These are phyloP conservation scores for Drosophila kuntzei DNA, from an alignment of 2,888 invertebrate genomes.

Conservation along the genomic window DNA sequence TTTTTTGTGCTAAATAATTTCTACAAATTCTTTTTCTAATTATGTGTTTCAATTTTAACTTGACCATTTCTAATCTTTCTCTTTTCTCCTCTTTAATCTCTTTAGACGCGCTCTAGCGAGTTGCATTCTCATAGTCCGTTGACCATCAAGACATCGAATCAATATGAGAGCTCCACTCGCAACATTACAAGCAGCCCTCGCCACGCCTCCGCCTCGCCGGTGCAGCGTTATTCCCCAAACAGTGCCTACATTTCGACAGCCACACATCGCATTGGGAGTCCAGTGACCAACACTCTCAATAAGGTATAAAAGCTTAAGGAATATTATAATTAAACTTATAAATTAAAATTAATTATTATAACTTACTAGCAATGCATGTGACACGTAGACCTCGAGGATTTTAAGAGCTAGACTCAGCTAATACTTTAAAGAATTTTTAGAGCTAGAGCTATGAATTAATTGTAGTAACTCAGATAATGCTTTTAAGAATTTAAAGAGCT, in stretches of 20 bases:
- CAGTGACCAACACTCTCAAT: conserved; percentile 73
- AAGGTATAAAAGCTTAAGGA: conserved; percentile 50
- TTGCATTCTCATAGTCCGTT: conserved; percentile 84
- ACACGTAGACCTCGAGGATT: no score
- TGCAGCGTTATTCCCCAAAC: conserved; percentile 86
- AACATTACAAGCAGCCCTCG: conserved; percentile 83
- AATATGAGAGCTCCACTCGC: conserved; percentile 82
- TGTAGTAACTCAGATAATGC: no score
- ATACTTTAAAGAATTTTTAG: no score
- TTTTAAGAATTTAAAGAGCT: no score
- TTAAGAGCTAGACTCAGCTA: no score
- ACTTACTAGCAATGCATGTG: no score
- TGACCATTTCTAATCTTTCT: neutral
- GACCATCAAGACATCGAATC: conserved; percentile 85
- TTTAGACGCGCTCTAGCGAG: conserved; percentile 84
- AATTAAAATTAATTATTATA: no score
- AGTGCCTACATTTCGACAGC: conserved; percentile 87
- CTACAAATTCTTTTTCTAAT: conserved; percentile 7
- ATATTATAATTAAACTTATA: neutral
- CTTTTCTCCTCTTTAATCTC: neutral
- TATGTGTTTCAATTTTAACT: conserved; percentile 11
- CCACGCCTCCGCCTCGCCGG: conserved; percentile 83
- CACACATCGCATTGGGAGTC: conserved; percentile 85
- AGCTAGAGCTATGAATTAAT: no score
- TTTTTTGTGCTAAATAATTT: neutral